phyloP scores from a whole-genome alignment of 2,113 vertebrate genomes.

The Aleadryas rufinucha region DNA sequence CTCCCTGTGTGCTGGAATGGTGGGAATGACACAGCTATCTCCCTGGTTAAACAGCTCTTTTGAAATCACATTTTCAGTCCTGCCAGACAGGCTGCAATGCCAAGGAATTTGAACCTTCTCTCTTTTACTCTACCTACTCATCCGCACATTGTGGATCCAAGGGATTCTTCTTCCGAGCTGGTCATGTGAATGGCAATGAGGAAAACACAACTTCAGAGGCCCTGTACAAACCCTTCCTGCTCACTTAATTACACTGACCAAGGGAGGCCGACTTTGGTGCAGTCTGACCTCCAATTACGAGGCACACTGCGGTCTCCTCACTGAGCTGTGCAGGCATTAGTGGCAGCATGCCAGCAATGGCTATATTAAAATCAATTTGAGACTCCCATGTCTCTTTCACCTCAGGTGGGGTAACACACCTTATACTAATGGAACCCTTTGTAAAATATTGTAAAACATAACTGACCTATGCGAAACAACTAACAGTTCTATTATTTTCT shows the following conservation, averaged over 20 bases:
- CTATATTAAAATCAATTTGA: conserved; percentile 61
- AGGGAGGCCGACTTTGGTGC: background rate
- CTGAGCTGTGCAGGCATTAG: background rate
- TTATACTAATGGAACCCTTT: conserved; percentile 2
- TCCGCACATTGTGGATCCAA: background rate
- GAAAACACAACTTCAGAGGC: background rate
- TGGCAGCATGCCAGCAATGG: conserved; percentile 51
- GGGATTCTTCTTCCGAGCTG: background rate
- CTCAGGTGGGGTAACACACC: conserved; percentile 17
- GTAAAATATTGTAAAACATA: conserved; percentile 17
- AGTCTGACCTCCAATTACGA: conserved; percentile 37
- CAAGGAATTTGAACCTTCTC: conserved; percentile 9
- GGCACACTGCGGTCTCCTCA: background rate
- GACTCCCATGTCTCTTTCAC: conserved; percentile 31
- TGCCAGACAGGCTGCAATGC: background rate
- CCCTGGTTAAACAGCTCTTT: background rate
- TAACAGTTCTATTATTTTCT: background rate
- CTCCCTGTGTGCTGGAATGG: background rate
- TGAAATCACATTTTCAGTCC: background rate
- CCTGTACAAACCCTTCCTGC: background rate
- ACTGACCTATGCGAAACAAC: background rate
- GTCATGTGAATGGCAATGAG: background rate
- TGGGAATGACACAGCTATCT: background rate
- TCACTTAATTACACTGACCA: conserved; percentile 27
- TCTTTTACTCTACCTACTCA: background rate